Conservation (phyloP, 92 coral and sea anemone genomes). For the Phenganax subtilis region DNA sequence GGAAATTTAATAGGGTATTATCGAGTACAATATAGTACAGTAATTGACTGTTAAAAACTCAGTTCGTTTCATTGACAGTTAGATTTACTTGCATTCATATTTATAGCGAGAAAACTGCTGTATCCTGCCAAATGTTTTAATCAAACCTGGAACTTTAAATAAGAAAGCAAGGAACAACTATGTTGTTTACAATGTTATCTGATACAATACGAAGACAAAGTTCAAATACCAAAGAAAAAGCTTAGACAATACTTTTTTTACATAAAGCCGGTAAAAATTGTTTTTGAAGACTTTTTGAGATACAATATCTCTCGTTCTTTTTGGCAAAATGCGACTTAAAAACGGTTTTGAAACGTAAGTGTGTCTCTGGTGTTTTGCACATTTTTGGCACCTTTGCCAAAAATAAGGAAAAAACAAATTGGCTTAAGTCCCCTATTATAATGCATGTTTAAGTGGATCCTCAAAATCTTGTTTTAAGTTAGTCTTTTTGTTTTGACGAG, state of each 20-base stretch:
- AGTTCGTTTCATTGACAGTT: not conserved
- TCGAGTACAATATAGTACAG: not conserved
- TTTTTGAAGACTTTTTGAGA: too few relatives aligned
- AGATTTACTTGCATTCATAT: not conserved
- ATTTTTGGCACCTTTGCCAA: not conserved
- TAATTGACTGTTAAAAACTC: not conserved
- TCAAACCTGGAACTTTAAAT: not conserved
- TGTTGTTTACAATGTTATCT: not conserved
- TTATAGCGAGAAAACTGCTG: not conserved
- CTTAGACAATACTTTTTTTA: not conserved
- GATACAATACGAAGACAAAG: conserved; percentile 21
- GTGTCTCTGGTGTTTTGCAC: not conserved
- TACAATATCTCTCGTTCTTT: not conserved
- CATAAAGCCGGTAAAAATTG: not conserved
- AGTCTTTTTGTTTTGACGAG: conserved; percentile 8
- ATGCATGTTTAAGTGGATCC: conserved; percentile 11
- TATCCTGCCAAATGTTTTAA: not conserved
- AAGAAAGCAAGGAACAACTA: not conserved
- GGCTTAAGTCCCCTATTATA: conserved; percentile 11
- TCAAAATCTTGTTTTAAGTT: conserved; percentile 4
- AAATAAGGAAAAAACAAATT: not conserved
- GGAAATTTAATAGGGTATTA: not conserved
- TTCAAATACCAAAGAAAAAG: not conserved
- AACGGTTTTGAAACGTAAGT: not conserved
- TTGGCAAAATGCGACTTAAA: not conserved